Evolutionary conservation across 1,140 invertebrate species (phyloP).

Genomic region (Formica selysi): DNA sequence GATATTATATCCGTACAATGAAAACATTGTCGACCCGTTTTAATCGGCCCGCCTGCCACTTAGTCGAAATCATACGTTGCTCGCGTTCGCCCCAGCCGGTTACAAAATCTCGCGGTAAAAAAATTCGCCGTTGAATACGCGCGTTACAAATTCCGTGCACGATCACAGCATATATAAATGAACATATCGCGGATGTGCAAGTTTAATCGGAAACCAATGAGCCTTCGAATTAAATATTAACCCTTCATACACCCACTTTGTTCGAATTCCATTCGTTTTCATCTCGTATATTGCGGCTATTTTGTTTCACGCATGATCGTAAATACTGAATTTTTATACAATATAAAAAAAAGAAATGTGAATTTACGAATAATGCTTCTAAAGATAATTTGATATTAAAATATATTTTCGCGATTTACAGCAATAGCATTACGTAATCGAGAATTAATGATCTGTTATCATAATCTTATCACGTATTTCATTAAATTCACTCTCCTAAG

Average conservation of each 20-base stretch:
- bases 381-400: neutral
- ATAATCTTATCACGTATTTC: neutral
- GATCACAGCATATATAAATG: conserved; percentile 26
- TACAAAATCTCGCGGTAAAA: conserved; percentile 6
- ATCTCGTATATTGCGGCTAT: neutral
- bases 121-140: conserved; percentile 4
- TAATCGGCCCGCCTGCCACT: neutral
- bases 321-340: conserved; percentile 19
- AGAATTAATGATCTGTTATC: neutral
- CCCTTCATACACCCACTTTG: neutral
- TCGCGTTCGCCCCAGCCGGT: neutral
- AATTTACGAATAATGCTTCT: neutral
- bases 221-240: conserved; percentile 57
- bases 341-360: neutral
- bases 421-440: neutral
- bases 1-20: conserved; percentile 31
- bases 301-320: neutral
- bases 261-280: neutral
- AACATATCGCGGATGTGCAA: neutral
- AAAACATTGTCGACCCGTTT: conserved; percentile 25
- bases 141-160: conserved; percentile 19
- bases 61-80: conserved; percentile 16
- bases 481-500: neutral
- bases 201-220: conserved; percentile 54
- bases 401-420: neutral